Base-by-base conservation (phyloP, 2,888 invertebrate genomes). In the Desoria tigrina region DNA sequence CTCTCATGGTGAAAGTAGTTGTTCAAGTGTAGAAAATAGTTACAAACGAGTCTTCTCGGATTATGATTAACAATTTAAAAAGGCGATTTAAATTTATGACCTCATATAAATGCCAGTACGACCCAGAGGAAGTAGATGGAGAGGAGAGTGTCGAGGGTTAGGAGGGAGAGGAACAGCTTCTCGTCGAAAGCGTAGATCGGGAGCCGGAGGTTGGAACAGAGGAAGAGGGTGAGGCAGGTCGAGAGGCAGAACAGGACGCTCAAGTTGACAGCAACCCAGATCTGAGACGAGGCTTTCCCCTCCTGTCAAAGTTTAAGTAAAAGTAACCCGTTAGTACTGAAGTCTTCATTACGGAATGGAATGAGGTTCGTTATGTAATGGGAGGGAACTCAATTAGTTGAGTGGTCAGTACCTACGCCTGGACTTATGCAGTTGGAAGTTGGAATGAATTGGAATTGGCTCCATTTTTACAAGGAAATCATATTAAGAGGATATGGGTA, bases 91-190 rank as follows among this genome's bases (percentile, higher is more conserved):
- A 45, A 45, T 45, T 45, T 45, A 42, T 54, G 55, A 61, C 16
- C 51, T 71, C 66, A 72, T 64, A 72, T 72, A 61, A 72, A 72
- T 32, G 72, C 72, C 69, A 72, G 69, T 18, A 72, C 72, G 28
- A 72, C 65, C 69, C 69, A 72, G 18, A 72, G 68, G 60, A 72
- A 72, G 56, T 72, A 72, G 45, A 69, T 72, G 61, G 72, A 69
- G 7, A 72, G 69, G 18, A 72, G 64, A 2, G 68, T 66, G 61
- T 72, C 72, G 24, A 65, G 27, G 28, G 72, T 69, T 39, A 72
- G 50, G 9, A 72, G 55, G 32, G 55, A 56, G 16, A 72, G 69
- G 65, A 69, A 72, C 42, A 72, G 61, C 16, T 68, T 69, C 57
- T 72, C 72, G 51, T 72, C 72, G 45, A 69, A 69, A 2, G 62